phyloP scores from a whole-genome alignment of 1,140 invertebrate species.

The Formica selysi region DNA sequence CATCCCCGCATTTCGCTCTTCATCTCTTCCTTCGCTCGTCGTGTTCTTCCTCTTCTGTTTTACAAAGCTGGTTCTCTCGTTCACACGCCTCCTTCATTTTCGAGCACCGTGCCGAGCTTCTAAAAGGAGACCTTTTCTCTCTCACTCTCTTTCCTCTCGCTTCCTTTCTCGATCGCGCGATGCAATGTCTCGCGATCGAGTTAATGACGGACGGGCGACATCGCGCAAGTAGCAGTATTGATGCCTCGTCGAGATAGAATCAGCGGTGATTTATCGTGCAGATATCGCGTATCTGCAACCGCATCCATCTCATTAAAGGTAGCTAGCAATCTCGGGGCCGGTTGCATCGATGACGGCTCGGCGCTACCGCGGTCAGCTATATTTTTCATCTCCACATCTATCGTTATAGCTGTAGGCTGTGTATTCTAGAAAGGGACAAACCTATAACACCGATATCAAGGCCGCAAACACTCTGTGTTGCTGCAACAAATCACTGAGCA shows the following conservation, averaged over 20 bases:
- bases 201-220: slow-evolving; percentile 61
- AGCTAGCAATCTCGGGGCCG: slow-evolving; percentile 48
- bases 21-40: slow-evolving; percentile 53
- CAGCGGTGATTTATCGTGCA: slow-evolving; percentile 56
- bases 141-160: slow-evolving; percentile 7
- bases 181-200: slow-evolving; percentile 40
- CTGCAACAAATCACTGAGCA: neutral
- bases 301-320: slow-evolving; percentile 63
- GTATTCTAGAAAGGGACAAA: slow-evolving; percentile 21
- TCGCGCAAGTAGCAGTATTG: slow-evolving; percentile 47
- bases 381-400: slow-evolving; percentile 48
- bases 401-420: neutral
- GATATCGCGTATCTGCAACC: slow-evolving; percentile 60
- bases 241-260: slow-evolving; percentile 56
- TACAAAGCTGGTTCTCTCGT: slow-evolving; percentile 68
- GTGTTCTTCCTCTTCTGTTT: slow-evolving; percentile 44
- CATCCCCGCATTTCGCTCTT: slow-evolving; percentile 56
- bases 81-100: slow-evolving; percentile 74
- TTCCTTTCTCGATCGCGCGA: neutral
- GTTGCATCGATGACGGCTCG: slow-evolving; percentile 52
- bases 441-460: slow-evolving; percentile 7
- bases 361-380: slow-evolving; percentile 38
- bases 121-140: slow-evolving; percentile 58
- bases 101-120: slow-evolving; percentile 61
- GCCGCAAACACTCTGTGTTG: neutral